Percentiles rank a stretch among this genome's conserved stretches.
Conservation (phyloP, 2,797 vertebrate genomes). For the Eleutherodactylus coqui region DNA sequence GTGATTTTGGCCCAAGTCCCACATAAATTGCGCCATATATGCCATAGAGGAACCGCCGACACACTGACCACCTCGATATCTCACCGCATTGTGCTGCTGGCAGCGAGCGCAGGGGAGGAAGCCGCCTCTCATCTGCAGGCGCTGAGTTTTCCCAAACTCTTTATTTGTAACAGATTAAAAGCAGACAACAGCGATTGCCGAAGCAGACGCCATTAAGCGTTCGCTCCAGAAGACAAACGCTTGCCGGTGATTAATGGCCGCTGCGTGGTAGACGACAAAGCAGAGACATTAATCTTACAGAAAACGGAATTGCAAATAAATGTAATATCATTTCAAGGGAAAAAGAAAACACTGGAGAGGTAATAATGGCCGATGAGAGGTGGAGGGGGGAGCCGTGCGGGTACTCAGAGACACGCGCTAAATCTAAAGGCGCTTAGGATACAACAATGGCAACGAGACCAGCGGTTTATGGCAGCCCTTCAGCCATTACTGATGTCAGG, state of each 20-base stretch:
- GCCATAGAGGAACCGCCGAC: background rate
- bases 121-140: background rate
- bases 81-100: background rate
- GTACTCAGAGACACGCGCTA: background rate
- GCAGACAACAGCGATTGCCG: background rate
- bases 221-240: background rate
- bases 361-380: background rate
- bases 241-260: constrained; percentile 25
- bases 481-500: background rate
- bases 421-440: background rate
- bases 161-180: constrained; percentile 27
- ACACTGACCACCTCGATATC: background rate
- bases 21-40: background rate
- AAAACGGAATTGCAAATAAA: constrained; percentile 28
- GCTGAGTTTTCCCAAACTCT: background rate
- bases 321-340: constrained; percentile 9
- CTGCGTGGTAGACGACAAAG: background rate
- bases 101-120: background rate
- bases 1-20: no score
- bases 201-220: constrained; percentile 20
- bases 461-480: background rate
- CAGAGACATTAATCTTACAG: constrained; percentile 17
- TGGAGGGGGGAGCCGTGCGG: background rate
- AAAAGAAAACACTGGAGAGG: background rate
- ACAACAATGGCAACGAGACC: background rate